Evolutionary conservation across 2,797 vertebrate genomes (phyloP), one percentile per base, ranked within the genome.

Genomic region (Falco cherrug): DNA sequence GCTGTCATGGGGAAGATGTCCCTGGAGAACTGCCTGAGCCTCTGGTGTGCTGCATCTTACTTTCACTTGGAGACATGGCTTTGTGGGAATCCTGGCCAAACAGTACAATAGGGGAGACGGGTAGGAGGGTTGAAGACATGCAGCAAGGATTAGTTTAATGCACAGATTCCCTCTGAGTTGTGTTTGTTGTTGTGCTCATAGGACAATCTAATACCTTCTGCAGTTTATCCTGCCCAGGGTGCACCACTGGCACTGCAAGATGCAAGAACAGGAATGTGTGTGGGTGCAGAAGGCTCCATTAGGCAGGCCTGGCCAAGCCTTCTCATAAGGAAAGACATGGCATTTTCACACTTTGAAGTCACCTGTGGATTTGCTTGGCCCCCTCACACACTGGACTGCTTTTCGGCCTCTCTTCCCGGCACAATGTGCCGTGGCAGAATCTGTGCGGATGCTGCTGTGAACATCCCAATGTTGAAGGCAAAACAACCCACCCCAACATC

Each of bases 241-340:
- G 47, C 56, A 85, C 76, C 70, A 56, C 51, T 33, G 41, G 53
- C 65, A 28, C 18, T 75, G 35, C 13, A 3, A 92, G 90, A 59
- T 8, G 16, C 20, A 83, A 70, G 45, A 90, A 63, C 51, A 90
- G 71, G 88, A 97, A 84, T 33, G 67, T 39, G 85, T 74, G 84
- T 68, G 84, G 81, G 88, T 91, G 61, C 78, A 80, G 54, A 74
- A 85, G 60, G 77, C 37, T 33, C 69, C 39, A 84, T 89, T 50
- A 94, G 50, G 76, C 69, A 93, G 81, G 51, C 57, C 80, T 70
- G 63, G 63, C 85, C 83, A 94, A 93, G 90, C 45, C 80, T 91
- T 84, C 80, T 89, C 53, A 19, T 69, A 84, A 84, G 56, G 50
- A 53, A 67, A 67, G 26, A 67, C 45, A 50, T 53, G 35, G 41